Conservation (phyloP, 2,113 vertebrate species). For the Actenoides lindsayi region DNA sequence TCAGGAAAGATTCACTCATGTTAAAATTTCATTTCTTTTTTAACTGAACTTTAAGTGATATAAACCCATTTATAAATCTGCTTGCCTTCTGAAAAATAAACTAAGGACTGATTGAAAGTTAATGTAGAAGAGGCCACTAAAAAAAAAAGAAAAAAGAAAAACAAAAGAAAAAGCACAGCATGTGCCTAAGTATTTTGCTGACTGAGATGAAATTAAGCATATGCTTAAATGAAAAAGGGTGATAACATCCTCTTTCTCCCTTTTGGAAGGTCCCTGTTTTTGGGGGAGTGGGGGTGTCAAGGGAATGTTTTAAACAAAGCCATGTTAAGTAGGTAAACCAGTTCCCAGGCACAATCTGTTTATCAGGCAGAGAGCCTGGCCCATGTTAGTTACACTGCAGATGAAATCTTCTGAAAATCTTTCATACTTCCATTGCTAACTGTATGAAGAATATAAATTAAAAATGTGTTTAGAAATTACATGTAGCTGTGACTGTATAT, state of each 20-base stretch:
- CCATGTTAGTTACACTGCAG: not conserved
- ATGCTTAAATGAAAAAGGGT: not conserved
- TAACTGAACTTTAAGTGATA: not conserved
- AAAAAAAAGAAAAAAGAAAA: not conserved
- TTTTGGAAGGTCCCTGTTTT: not conserved
- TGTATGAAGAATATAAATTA: not conserved
- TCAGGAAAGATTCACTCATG: not conserved
- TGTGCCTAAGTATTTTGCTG: not conserved
- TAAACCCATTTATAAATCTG: not conserved
- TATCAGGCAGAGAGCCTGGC: not conserved
- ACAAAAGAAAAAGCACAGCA: not conserved
- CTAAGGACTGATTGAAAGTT: not conserved
- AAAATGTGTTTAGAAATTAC: not conserved
- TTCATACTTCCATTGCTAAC: not conserved
- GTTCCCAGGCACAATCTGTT: not conserved
- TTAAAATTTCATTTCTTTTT: not conserved
- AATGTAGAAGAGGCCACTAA: not conserved
- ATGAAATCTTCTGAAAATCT: not conserved
- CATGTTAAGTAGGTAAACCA: not conserved
- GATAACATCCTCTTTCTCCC: not conserved
- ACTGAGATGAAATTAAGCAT: not conserved
- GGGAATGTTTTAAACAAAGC: not conserved
- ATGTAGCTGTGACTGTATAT: not conserved
- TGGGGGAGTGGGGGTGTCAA: not conserved
- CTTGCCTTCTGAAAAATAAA: not conserved